phyloP scores from a whole-genome alignment of 1,140 invertebrate genomes.

The Metopolophium dirhodum region DNA sequence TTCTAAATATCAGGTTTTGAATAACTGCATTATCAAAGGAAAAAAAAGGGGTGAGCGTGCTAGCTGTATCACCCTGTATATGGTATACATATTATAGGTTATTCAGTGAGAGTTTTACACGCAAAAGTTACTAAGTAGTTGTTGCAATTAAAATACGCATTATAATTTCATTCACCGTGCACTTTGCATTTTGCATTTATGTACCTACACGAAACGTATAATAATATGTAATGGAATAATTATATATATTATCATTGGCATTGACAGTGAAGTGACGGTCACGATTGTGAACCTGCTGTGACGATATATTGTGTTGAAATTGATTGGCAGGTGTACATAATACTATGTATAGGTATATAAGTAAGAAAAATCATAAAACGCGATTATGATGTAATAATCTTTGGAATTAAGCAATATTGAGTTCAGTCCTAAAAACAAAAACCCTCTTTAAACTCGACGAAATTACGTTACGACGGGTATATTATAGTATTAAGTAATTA shows the following conservation, averaged over 20 bases:
- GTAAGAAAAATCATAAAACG: background rate
- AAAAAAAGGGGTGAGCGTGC: too few species aligned
- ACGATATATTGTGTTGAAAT: background rate
- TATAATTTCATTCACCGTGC: background rate
- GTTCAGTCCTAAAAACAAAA: background rate
- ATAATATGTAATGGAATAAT: background rate
- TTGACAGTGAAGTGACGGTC: constrained; percentile 5
- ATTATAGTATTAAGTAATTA: background rate
- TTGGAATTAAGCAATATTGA: background rate
- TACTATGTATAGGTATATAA: background rate
- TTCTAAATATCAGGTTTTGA: too few species aligned
- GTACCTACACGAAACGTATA: background rate
- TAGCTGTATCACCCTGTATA: too few species aligned
- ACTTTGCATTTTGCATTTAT: background rate
- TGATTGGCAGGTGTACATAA: constrained; percentile 4
- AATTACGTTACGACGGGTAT: background rate
- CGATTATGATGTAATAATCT: background rate
- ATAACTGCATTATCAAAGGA: too few species aligned
- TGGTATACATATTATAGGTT: too few species aligned
- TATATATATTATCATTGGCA: background rate
- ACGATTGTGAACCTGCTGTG: background rate
- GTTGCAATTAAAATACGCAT: too few species aligned
- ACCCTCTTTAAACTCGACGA: background rate
- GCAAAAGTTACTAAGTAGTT: too few species aligned
- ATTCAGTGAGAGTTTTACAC: too few species aligned